Evolutionary conservation across 1,140 invertebrate genomes (phyloP).

Genomic region (Cotesia glomerata): DNA sequence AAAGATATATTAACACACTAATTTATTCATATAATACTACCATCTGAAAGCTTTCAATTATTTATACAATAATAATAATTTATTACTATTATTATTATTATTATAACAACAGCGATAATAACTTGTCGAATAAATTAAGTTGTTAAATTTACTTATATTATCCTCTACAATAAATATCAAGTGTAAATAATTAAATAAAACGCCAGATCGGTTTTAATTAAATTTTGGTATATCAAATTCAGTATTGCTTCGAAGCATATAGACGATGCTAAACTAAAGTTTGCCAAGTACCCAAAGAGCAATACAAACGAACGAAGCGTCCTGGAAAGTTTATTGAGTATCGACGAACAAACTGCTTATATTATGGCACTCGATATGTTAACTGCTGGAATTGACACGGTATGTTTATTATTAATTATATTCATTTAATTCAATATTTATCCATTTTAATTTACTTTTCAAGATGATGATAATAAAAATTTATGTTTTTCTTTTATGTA

Average conservation of each 20-base stretch:
- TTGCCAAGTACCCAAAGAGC: constrained; percentile 38
- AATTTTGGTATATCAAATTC: not conserved
- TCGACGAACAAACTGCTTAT: constrained; percentile 64
- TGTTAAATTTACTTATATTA: too few relatives aligned
- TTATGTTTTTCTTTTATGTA: too few relatives aligned
- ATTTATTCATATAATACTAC: not conserved
- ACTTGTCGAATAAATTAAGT: too few relatives aligned
- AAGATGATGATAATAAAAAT: too few relatives aligned
- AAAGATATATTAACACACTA: not conserved
- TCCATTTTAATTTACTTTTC: not conserved
- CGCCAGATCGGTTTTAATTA: not conserved
- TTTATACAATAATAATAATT: too few relatives aligned
- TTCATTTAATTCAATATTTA: constrained; percentile 15
- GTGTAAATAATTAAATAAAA: constrained; percentile 1
- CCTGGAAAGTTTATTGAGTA: constrained; percentile 64
- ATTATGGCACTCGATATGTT: constrained; percentile 77
- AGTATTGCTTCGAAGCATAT: constrained; percentile 52
- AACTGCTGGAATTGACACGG: constrained; percentile 79
- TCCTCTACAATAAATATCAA: not conserved
- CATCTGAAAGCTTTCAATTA: not conserved
- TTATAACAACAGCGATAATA: too few relatives aligned
- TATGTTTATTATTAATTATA: constrained; percentile 49
- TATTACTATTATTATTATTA: too few relatives aligned
- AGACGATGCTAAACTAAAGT: constrained; percentile 51
- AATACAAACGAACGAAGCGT: constrained; percentile 58